Base-by-base conservation (phyloP, 2,888 invertebrate genomes). In the Leucoptera coffeella region DNA sequence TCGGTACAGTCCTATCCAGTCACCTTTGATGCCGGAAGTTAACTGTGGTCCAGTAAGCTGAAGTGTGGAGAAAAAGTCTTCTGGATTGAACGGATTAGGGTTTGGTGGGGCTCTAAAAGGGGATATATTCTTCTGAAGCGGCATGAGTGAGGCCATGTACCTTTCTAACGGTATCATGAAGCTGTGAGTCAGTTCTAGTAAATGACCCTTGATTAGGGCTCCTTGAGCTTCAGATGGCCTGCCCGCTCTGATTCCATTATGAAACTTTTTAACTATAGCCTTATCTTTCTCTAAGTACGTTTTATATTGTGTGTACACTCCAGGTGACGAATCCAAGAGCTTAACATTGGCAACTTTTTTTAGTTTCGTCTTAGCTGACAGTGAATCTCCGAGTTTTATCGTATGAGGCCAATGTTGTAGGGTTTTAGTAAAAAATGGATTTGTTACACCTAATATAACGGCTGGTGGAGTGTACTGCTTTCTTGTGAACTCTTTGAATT, bases 371-470 rank as follows among this genome's bases (percentile, higher is more conserved):
- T 72, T 71, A 19, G 65, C 52, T 29, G 60, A 47, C 32, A 62
- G 51, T 36, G 77, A 69, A 43, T 90, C 90, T 38, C 85, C 83
- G 36, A 94, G 77, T 43, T 89, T 79, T 33, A 99, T 83, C 34
- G 96, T 92, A 50, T 99, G 95, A 7, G 99, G 99, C 97, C 99
- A 99, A 50, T 96, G 94, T 60, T 94, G 91, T 29, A 99, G 75
- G 25, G 96, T 92, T 75, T 99, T 99, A 8, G 92, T 89, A 67
- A 99, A 99, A 74, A 99, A 99, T 37, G 99, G 99, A 79, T 99
- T 99, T 9, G 99, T 99, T 26, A 99, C 99, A 28, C 96, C 96
- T 26, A 99, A 72, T 46, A 99, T 90, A 26, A 96, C 87, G 33
- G 89, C 82, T 31, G 85, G 83, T 25, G 82, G 80, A 31, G 76